phyloP scores from a whole-genome alignment of 2,888 invertebrate species.

The Eilema caniola region DNA sequence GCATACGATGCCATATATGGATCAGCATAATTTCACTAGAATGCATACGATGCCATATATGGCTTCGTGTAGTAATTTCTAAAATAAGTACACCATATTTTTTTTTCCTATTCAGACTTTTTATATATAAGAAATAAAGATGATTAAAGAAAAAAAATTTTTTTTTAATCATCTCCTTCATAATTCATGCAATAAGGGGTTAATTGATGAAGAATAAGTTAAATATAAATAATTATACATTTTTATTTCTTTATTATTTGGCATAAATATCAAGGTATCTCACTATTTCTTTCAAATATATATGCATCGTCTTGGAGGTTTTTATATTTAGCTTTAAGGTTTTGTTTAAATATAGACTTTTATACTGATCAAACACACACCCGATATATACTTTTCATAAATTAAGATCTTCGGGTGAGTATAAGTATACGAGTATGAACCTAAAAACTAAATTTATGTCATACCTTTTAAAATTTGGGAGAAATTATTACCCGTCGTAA shows the following conservation, averaged over 20 bases:
- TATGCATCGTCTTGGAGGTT: neutral
- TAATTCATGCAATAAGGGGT: no score
- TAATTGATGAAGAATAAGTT: slow-evolving; percentile 59
- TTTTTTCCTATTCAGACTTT: no score
- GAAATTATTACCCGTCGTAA: slow-evolving; percentile 70
- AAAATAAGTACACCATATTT: no score
- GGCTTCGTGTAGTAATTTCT: no score
- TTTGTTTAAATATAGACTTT: neutral
- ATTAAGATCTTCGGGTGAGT: neutral
- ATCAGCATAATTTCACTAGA: no score
- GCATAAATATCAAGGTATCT: slow-evolving; percentile 1
- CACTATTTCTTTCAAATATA: neutral
- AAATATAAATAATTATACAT: slow-evolving; percentile 20
- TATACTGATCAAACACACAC: neutral
- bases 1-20: no score
- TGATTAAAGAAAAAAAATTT: no score
- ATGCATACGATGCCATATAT: no score
- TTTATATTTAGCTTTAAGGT: neutral
- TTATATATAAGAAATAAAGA: no score
- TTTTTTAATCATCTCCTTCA: no score
- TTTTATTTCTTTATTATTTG: slow-evolving; percentile 34
- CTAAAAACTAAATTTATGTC: slow-evolving; percentile 10
- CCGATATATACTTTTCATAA: neutral
- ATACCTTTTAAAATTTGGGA: slow-evolving; percentile 46
- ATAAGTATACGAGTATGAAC: slow-evolving; percentile 6